Conservation (phyloP, 2,113 vertebrate species). For the Parus major region DNA sequence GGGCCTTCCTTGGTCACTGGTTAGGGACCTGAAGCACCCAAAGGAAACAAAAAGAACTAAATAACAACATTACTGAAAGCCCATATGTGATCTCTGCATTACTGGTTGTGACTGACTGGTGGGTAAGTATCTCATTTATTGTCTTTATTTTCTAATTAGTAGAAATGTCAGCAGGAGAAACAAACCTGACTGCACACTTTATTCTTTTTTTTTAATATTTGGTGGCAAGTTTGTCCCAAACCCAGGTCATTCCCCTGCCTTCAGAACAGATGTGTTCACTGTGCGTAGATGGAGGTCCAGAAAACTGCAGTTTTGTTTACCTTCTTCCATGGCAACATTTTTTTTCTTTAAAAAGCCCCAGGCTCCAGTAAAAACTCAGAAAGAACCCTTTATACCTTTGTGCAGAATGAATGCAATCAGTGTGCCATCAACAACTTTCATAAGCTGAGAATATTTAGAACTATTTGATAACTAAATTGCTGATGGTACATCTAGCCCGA, state of each 20-base stretch:
- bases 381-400: background rate
- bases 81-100: background rate
- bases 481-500: background rate
- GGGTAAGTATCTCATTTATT: background rate
- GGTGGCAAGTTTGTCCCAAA: background rate
- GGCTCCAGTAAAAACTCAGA: background rate
- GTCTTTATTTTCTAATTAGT: background rate
- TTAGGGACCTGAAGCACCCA: background rate
- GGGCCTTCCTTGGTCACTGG: background rate
- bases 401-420: background rate
- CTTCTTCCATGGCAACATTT: background rate
- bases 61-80: background rate
- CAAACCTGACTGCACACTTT: background rate
- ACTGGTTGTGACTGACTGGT: rapidly evolving
- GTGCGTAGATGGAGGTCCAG: background rate
- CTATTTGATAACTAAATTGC: background rate
- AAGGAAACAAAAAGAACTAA: background rate
- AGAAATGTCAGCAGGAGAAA: background rate
- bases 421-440: background rate
- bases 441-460: background rate
- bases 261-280: background rate
- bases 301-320: background rate
- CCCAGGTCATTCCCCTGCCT: background rate
- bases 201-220: background rate
- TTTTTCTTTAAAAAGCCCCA: background rate